These are phyloP conservation scores for Trichogramma evanescens DNA, from an alignment of 2,888 invertebrate genomes.

Conservation along the genomic window DNA sequence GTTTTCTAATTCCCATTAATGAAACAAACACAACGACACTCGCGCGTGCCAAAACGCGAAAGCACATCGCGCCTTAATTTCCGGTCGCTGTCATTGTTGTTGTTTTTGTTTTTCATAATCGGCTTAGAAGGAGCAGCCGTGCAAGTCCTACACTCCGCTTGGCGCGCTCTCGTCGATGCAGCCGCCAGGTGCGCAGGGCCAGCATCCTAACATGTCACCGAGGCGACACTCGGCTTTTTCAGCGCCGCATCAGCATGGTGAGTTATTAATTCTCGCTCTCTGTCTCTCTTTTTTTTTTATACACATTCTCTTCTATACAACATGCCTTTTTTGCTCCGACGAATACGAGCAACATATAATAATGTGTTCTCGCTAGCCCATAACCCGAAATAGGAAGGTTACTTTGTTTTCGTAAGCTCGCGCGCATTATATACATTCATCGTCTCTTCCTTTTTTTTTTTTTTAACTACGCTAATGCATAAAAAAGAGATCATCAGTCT, in stretches of 20 bases:
- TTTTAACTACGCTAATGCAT: too few species aligned
- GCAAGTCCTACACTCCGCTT: constrained; percentile 73
- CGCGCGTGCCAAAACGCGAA: too few species aligned
- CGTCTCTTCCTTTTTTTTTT: too few species aligned
- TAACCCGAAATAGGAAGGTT: too few species aligned
- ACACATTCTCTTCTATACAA: neutral
- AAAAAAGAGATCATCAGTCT: too few species aligned
- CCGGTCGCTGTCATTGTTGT: neutral
- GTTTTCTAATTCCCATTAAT: too few species aligned
- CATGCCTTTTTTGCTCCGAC: too few species aligned
- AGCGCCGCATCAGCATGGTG: constrained; percentile 58
- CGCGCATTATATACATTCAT: too few species aligned
- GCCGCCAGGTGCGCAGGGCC: constrained; percentile 60
- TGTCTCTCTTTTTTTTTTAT: neutral
- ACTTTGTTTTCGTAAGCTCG: too few species aligned
- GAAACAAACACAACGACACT: too few species aligned
- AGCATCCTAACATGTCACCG: constrained; percentile 45
- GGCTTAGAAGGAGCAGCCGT: constrained; percentile 45
- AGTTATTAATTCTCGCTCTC: constrained; percentile 25
- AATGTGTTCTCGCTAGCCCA: too few species aligned
- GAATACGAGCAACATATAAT: too few species aligned
- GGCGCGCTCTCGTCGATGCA: constrained; percentile 81
- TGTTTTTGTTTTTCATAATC: constrained; percentile 16
- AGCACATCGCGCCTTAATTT: neutral
- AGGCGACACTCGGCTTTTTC: constrained; percentile 46